Evolutionary conservation across 2,797 vertebrate species (phyloP).

Genomic region (Galaxias olidus): DNA sequence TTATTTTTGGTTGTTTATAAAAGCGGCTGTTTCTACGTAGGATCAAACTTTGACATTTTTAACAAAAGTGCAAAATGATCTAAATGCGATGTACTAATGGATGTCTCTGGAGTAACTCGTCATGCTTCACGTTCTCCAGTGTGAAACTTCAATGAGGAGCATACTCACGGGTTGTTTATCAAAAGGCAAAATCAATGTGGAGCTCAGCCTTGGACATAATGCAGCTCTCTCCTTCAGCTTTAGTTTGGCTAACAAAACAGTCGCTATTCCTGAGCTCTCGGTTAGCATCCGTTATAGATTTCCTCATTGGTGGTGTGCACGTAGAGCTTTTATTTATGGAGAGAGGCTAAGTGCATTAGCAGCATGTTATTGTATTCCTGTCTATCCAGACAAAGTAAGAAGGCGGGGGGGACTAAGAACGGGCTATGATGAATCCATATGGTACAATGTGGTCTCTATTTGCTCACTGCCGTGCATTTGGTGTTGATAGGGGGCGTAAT

Average conservation of each 20-base stretch:
- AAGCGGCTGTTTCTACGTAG: slow-evolving; percentile 1
- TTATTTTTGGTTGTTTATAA: too few relatives aligned
- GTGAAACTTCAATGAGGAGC: slow-evolving; percentile 54
- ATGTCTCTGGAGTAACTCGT: slow-evolving; percentile 27
- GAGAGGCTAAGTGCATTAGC: slow-evolving; percentile 45
- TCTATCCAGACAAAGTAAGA: slow-evolving; percentile 31
- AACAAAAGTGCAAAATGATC: too few relatives aligned
- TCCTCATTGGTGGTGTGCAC: slow-evolving; percentile 32
- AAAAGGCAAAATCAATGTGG: slow-evolving; percentile 60
- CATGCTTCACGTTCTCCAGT: too few relatives aligned
- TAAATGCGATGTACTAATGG: slow-evolving; percentile 29
- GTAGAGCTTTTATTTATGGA: slow-evolving; percentile 44
- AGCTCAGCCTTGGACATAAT: slow-evolving; percentile 48
- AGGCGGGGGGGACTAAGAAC: too few relatives aligned
- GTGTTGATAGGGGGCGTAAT: too few relatives aligned
- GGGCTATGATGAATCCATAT: neutral
- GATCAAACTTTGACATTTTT: too few relatives aligned
- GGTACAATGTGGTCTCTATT: slow-evolving; percentile 4
- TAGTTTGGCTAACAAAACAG: slow-evolving; percentile 40
- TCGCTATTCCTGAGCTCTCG: slow-evolving; percentile 41
- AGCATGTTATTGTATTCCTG: slow-evolving; percentile 36
- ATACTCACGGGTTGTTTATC: slow-evolving; percentile 38
- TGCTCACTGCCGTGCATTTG: neutral
- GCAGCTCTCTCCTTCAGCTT: slow-evolving; percentile 32
- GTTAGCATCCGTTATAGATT: slow-evolving; percentile 39